phyloP scores from a whole-genome alignment of 2,888 invertebrate species.

The Molorchus minor region DNA sequence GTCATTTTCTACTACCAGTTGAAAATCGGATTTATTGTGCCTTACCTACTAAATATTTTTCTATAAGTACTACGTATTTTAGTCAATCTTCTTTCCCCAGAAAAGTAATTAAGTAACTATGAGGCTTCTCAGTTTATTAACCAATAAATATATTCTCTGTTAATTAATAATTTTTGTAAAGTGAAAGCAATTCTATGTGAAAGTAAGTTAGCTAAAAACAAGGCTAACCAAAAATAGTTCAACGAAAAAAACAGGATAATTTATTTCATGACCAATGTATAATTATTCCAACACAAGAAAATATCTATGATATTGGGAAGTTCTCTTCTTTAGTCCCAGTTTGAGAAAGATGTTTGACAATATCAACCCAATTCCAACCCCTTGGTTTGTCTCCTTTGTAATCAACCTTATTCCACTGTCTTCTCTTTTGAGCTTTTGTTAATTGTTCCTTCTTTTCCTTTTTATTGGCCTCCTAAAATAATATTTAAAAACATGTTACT shows the following conservation, averaged over 20 bases:
- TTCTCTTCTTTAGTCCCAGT: slow-evolving; percentile 68
- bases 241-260: background rate
- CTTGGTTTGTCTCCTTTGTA: slow-evolving; percentile 82
- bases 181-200: background rate
- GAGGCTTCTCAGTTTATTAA: too few species aligned
- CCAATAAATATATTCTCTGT: too few species aligned
- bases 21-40: background rate
- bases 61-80: too few species aligned
- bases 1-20: slow-evolving; percentile 10
- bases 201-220: background rate
- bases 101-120: too few species aligned
- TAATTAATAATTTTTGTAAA: background rate
- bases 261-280: slow-evolving; percentile 1
- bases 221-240: slow-evolving; percentile 1
- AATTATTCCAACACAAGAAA: too few species aligned
- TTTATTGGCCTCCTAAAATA: slow-evolving; percentile 61
- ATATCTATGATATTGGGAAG: slow-evolving; percentile 36
- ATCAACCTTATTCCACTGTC: slow-evolving; percentile 87
- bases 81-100: too few species aligned
- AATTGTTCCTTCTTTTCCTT: slow-evolving; percentile 83
- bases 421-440: slow-evolving; percentile 90
- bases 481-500: background rate
- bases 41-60: too few species aligned
- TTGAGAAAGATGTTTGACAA: slow-evolving; percentile 95
- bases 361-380: slow-evolving; percentile 96